phyloP scores from a whole-genome alignment of 2,888 invertebrate species.

The Auanema sp. region DNA sequence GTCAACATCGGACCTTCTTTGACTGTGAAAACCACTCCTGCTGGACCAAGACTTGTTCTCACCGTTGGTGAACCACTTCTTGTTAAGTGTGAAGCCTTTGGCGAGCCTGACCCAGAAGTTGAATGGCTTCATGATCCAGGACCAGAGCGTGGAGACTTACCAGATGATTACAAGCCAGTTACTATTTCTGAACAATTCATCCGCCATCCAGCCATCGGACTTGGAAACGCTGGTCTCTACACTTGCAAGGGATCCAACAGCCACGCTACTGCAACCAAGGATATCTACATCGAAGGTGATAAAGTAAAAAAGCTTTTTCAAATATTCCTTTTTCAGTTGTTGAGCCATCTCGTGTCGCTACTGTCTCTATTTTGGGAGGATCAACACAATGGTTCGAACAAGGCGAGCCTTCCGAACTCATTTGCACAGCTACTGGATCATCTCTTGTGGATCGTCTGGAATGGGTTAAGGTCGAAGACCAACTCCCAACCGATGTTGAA shows the following conservation, averaged over 20 bases:
- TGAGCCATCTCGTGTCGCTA: conserved; percentile 58
- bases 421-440: conserved; percentile 60
- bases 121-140: conserved; percentile 60
- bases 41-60: conserved; percentile 54
- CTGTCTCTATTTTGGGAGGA: conserved; percentile 61
- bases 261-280: conserved; percentile 62
- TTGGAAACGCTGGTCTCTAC: conserved; percentile 64
- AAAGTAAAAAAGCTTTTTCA: background rate
- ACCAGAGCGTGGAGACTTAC: conserved; percentile 62
- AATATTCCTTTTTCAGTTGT: conserved; percentile 45
- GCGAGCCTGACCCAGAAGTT: conserved; percentile 61
- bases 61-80: conserved; percentile 61
- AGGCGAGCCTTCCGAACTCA: conserved; percentile 53
- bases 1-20: conserved; percentile 55
- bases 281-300: conserved; percentile 59
- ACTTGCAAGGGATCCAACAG: conserved; percentile 66
- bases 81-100: conserved; percentile 59
- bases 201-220: conserved; percentile 58
- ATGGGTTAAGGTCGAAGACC: conserved; percentile 56
- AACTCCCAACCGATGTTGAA: conserved; percentile 57
- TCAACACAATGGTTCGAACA: conserved; percentile 56
- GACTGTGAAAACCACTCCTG: conserved; percentile 51
- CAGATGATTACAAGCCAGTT: conserved; percentile 62
- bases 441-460: conserved; percentile 57
- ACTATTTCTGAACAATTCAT: conserved; percentile 63